Evolutionary conservation across 2,797 vertebrate species (phyloP), one percentile per base, ranked within the genome.

Genomic region (Fundulus diaphanus): DNA sequence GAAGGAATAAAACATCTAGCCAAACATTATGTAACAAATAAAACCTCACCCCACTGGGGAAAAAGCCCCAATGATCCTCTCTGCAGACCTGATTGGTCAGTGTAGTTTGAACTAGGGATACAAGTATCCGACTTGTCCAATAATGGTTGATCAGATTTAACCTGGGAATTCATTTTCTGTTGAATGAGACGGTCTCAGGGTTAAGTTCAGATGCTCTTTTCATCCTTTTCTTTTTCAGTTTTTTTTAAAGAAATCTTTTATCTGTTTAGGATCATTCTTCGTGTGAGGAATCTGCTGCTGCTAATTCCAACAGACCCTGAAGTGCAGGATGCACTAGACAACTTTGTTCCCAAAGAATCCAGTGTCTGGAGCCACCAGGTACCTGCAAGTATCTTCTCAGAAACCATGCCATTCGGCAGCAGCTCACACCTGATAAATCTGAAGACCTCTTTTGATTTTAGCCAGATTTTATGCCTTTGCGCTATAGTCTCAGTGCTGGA

Each of bases 301-400:
- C 92, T 99, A 51, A 99, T 99, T 88, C 98, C 98, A 42, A 99
- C 98, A 73, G 98, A 99, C 85, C 98, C 98, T 12, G 98, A 99
- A 83, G 98, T 99, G 87, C 98, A 99, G 88, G 98, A 99, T 81
- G 98, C 98, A 75, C 96, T 99, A 4, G 98, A 99, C 90, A 96
- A 96, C 92, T 96, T 96, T 92, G 95, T 96, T 85, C 95, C 95
- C 85, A 96, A 96, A 90, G 95, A 96, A 87, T 96, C 95, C 85
- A 96, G 95, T 13, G 95, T 96, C 48, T 96, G 95, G 95, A 93
- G 95, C 86, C 95, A 96, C 85, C 95, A 95, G 95, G 95, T 96
- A 82, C 18, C 18, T 54, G 69, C 54, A 29, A n/a, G 16, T 13
- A 15, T 13, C 27, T 63, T 33, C 33, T 24, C 59, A 63, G 9